Evolutionary conservation across 1,140 invertebrate genomes (phyloP), one percentile per base, ranked within the genome.

Genomic region (Aphidius ervi): DNA sequence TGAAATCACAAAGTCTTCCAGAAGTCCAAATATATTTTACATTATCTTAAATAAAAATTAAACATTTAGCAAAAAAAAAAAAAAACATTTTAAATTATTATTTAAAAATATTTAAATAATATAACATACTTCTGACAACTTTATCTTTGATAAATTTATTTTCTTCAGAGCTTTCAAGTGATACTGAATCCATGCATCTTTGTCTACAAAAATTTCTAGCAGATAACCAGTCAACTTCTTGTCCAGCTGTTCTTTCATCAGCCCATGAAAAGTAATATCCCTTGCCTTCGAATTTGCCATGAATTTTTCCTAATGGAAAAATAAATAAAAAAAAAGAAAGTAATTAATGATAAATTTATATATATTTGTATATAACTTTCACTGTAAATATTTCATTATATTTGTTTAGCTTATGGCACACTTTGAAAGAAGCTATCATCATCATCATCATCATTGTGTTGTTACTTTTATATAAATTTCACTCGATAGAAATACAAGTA

Each of bases 21-120:
- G 88, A 91, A n/a, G 91, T 93, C 91, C 91, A 93, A 65, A 90
- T 91, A 72, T 91, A 92, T 79, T 91, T 88, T 0, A 87, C 81
- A 77, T 89, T 78, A 10, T 78, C 81, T 81, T 16, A 10, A 1
- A 66, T 67, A 63, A 62, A 58, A 48, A 9, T 20, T 23, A 48
- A 39, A 16, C 16, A 16, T 16, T 16, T 43, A 5, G 20, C 8
- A 48, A 7, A 52, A 39, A 45, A 5, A 49, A 56, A 58, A 46
- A 62, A 7, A n/a, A 45, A 56, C 23, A 9, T 43, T 16, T 16
- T 16, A 16, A 16, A n/a, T 1, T 56, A 60, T 58, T 46, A 43
- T 9, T 39, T 48, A 59, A 48, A 46, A 50, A 58, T 20, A 46
- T 43, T 50, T 23, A 59, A 63, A 16, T 16, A 16, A 16, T 16